These are phyloP conservation scores for Phocoena phocoena DNA, from an alignment of 2,113 vertebrate genomes.

Conservation along the genomic window DNA sequence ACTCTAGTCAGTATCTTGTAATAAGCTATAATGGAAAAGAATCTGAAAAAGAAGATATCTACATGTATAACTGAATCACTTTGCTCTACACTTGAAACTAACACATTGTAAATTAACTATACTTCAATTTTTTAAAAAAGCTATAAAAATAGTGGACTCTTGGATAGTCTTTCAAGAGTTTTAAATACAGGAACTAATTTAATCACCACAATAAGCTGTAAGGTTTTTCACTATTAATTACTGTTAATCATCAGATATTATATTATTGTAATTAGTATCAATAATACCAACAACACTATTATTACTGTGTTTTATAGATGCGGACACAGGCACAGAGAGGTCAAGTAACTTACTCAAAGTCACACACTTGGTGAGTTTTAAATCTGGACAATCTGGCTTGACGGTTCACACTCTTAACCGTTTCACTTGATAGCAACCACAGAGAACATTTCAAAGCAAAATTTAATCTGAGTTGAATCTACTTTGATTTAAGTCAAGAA, in stretches of 20 bases:
- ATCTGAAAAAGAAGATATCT: not conserved
- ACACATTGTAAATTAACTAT: not conserved
- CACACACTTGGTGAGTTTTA: not conserved
- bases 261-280: not conserved
- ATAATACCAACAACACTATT: not conserved
- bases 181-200: not conserved
- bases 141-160: not conserved
- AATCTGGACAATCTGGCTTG: not conserved
- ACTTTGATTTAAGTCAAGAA: not conserved
- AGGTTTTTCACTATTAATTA: not conserved
- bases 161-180: not conserved
- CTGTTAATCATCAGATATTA: not conserved
- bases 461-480: not conserved
- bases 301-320: not conserved
- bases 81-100: not conserved
- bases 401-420: not conserved
- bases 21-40: not conserved
- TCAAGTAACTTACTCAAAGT: not conserved
- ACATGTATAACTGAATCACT: not conserved
- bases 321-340: not conserved
- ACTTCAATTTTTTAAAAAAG: not conserved
- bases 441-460: constrained; percentile 1
- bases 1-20: not conserved
- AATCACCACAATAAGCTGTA: not conserved
- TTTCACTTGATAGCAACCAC: not conserved